Evolutionary conservation across 2,888 invertebrate genomes (phyloP), one percentile per base, ranked within the genome.

Genomic region (Nemapogon koenigi): DNA sequence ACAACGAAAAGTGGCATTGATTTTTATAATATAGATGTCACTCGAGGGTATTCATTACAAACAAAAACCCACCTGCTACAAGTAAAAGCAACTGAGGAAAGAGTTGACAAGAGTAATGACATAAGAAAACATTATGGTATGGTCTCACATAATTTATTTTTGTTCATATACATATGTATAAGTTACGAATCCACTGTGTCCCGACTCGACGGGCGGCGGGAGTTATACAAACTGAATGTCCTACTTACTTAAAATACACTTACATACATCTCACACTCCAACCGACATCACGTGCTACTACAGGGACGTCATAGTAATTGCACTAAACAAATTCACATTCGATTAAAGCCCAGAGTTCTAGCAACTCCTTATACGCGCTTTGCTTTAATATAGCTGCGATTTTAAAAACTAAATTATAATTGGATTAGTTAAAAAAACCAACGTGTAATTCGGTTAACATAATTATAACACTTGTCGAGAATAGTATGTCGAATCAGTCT

Each of bases 111-210:
- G n/a, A n/a, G n/a, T n/a, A n/a, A n/a, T n/a, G n/a, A n/a, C n/a
- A n/a, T n/a, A n/a, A n/a, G n/a, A n/a, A n/a, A n/a, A n/a, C n/a
- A n/a, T n/a, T n/a, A n/a, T n/a, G 15, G 41, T 64, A 69, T 70
- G 71, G 71, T 75, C 66, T 76, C 75, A 78, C 76, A 78, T 78
- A 76, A 71, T 75, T 76, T 28, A 15, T 13, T 15, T 75, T 78
- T 72, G 69, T 66, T 64, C 76, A 78, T 76, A 78, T 78, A 78
- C 75, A 76, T 76, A 76, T 76, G 75, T 78, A 78, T 75, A 76
- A 70, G 70, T 65, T 71, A 70, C 76, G 76, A 76, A 76, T 75
- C 75, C 75, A 73, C 73, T 71, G 73, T 75, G 73, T 60, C 73
- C 67, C 67, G 70, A 68, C 69, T 66, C 72, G 69, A 63, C 68